A percentile compares a stretch with the other conserved stretches of the same genome.
phyloP scores from a whole-genome alignment of 2,113 vertebrate species.

The Lepisosteus oculatus region DNA sequence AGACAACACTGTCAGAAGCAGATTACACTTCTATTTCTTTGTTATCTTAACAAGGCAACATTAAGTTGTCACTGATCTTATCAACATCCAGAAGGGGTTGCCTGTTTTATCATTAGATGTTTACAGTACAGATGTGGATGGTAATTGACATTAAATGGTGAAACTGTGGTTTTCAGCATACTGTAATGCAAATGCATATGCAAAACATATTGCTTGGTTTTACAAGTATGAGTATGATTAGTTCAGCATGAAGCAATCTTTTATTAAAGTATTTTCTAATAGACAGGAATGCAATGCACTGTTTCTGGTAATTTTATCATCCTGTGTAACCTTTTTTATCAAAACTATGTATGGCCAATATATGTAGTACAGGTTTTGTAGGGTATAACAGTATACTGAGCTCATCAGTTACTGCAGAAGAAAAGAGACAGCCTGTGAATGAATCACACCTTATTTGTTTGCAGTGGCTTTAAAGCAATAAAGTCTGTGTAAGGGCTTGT shows the following conservation, averaged over 20 bases:
- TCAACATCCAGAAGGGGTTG: constrained; percentile 36
- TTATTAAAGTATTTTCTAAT: not conserved
- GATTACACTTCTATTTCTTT: constrained; percentile 26
- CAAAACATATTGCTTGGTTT: constrained; percentile 2
- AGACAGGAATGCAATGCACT: not conserved
- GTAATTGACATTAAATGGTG: constrained; percentile 46
- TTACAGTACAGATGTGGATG: constrained; percentile 41
- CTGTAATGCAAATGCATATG: constrained; percentile 7
- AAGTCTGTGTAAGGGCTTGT: constrained; percentile 6
- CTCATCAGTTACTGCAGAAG: constrained; percentile 2
- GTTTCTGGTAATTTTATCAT: not conserved
- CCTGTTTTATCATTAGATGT: constrained; percentile 39
- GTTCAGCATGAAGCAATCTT: constrained; percentile 3
- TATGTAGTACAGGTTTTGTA: constrained; percentile 12
- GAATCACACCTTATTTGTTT: constrained; percentile 26
- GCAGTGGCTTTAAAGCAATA: constrained; percentile 6
- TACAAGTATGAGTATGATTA: not conserved
- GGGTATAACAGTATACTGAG: not conserved
- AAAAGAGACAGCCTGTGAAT: constrained; percentile 14
- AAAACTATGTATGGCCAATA: constrained; percentile 8
- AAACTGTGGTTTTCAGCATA: constrained; percentile 43
- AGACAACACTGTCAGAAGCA: constrained; percentile 42
- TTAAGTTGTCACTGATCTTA: constrained; percentile 44
- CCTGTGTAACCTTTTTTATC: too few relatives aligned
- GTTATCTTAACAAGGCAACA: constrained; percentile 31